Evolutionary conservation across 2,888 invertebrate genomes (phyloP).

Genomic region (Mimachlamys varia): DNA sequence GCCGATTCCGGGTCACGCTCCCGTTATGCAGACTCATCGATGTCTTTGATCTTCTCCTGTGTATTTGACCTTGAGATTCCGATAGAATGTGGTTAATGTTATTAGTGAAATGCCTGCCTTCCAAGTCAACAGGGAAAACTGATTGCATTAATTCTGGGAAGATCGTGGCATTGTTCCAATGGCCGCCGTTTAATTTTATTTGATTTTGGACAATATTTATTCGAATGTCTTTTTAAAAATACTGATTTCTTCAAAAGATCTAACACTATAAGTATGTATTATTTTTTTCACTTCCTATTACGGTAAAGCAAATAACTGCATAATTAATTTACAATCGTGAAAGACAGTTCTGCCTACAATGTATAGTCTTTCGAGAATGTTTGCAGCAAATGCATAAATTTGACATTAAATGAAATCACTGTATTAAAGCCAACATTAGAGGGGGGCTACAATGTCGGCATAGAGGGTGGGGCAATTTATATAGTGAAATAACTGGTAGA

Average conservation of each 20-base stretch:
- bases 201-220: background rate
- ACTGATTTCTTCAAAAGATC: background rate
- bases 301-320: no score
- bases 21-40: background rate
- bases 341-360: no score
- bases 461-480: no score
- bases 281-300: no score
- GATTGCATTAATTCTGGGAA: background rate
- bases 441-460: no score
- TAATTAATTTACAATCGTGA: no score
- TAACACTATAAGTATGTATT: no score
- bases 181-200: background rate
- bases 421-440: no score
- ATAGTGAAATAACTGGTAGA: no score
- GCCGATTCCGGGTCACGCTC: background rate
- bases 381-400: no score
- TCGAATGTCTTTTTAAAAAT: background rate
- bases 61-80: background rate
- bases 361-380: no score
- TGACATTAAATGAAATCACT: no score
- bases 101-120: background rate
- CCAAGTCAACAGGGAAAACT: background rate
- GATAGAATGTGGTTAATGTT: constrained; percentile 7
- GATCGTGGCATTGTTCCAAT: background rate
- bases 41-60: background rate